These are phyloP conservation scores for Ferrisia virgata DNA, from an alignment of 2,888 invertebrate species.

Conservation along the genomic window DNA sequence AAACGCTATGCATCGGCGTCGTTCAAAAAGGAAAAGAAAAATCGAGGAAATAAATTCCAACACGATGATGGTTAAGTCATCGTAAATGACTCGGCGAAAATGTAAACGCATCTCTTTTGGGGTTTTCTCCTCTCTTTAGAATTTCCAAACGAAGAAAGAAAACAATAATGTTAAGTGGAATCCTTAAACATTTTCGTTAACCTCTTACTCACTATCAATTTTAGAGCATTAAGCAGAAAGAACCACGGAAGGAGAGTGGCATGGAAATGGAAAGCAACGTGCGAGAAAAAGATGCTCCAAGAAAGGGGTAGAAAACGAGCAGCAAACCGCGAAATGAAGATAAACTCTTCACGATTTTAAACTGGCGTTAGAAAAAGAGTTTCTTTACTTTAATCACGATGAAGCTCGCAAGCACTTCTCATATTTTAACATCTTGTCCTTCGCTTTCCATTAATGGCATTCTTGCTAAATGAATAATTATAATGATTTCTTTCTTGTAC, in stretches of 20 bases:
- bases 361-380: background rate
- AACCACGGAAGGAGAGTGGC: background rate
- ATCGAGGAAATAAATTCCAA: slow-evolving; percentile 21
- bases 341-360: slow-evolving; percentile 35
- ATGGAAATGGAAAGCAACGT: background rate
- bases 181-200: slow-evolving; percentile 37
- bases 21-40: background rate
- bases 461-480: slow-evolving; percentile 15
- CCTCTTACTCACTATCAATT: background rate
- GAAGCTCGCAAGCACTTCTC: slow-evolving; percentile 40
- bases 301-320: background rate
- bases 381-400: slow-evolving; percentile 37
- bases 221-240: background rate
- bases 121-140: background rate
- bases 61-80: background rate
- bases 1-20: background rate
- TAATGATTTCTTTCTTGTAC: no score
- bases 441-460: slow-evolving; percentile 19
- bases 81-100: slow-evolving; percentile 32
- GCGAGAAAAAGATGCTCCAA: background rate
- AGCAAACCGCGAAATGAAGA: slow-evolving; percentile 21
- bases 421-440: slow-evolving; percentile 34
- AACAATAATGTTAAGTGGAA: slow-evolving; percentile 31
- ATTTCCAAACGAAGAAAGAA: slow-evolving; percentile 29
- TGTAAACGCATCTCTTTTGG: slow-evolving; percentile 22